Conservation (phyloP, 92 coral and sea anemone genomes). For the Zoanthus sansibaricus region DNA sequence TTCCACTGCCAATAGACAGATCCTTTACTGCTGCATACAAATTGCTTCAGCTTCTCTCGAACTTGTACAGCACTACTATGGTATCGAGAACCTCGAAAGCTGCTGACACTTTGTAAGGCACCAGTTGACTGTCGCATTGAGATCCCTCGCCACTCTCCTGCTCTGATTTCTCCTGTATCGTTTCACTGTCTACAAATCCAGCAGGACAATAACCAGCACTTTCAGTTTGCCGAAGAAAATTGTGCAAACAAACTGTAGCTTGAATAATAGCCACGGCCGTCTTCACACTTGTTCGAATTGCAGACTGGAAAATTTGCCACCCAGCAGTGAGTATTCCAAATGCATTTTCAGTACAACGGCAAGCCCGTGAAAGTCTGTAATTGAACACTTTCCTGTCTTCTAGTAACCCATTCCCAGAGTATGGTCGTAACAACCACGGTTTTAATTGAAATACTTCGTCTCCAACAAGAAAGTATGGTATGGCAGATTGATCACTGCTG, state of each 20-base stretch:
- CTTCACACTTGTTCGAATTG: conserved; percentile 9
- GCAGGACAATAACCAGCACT: neutral
- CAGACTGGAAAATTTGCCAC: conserved; percentile 6
- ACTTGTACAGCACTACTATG: neutral
- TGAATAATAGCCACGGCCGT: neutral
- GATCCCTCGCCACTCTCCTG: conserved; percentile 10
- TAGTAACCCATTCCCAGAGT: neutral
- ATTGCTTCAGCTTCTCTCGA: neutral
- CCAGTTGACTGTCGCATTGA: conserved; percentile 9
- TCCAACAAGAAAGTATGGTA: conserved; percentile 24
- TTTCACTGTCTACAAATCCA: conserved; percentile 11
- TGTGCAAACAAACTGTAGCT: conserved; percentile 13
- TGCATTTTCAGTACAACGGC: neutral
- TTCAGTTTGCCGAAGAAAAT: conserved; percentile 18
- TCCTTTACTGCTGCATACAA: neutral
- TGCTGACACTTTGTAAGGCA: neutral
- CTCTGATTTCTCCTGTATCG: conserved; percentile 22
- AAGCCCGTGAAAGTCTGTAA: conserved; percentile 16
- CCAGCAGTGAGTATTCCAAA: conserved; percentile 12
- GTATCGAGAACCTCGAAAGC: neutral
- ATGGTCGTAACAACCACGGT: conserved; percentile 15
- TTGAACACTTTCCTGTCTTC: neutral
- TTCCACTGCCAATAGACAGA: neutral
- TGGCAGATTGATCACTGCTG: neutral
- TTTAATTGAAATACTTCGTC: conserved; percentile 14